Base-by-base conservation (phyloP, 1,140 invertebrate genomes). In the Elymnias hypermnestra region DNA sequence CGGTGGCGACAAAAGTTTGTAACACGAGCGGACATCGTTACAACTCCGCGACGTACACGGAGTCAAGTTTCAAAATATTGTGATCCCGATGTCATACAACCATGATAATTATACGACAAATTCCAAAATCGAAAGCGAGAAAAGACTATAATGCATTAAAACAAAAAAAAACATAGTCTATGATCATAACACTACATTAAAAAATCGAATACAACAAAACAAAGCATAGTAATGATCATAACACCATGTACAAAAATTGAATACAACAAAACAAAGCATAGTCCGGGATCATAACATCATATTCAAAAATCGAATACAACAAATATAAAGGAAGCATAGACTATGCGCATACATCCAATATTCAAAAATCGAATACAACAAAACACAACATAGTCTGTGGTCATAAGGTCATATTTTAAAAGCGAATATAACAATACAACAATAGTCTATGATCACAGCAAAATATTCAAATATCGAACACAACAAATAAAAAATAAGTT, bases 41-140 rank as follows among this genome's bases (percentile, higher is more conserved):
- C 53, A 35, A 55, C 19, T 47, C 38, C 9, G 28, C 9, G 47
- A 58, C 48, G 52, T 52, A 19, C 45, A 55, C 29, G 61, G 59
- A 44, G 50, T 78, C 72, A 49, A 47, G 55, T 81, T 83, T 71
- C 73, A 74, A 72, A 79, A 83, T 77, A 78, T 83, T 78, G 47
- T 43, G 40, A 37, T 57, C 38, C 50, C 42, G 48, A 21, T 46
- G 35, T 14, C 39, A 33, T 22, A 21, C 28, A 7, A 17, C 15
- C 10, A 15, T 12, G 12, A 5, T 19, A 23, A 13, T 18, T 8
- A 22, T 22, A 43, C 26, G 10, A 14, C 8, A 13, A 42, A 21
- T 31, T 31, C 9, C 31, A 21, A 40, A 31, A 29, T 13, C 17
- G 17, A 25, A 41, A 15, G 31, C 6, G 13, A n/a, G n/a, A n/a